These are phyloP conservation scores for Batillaria attramentaria DNA, from an alignment of 1,140 invertebrate species.

Conservation along the genomic window DNA sequence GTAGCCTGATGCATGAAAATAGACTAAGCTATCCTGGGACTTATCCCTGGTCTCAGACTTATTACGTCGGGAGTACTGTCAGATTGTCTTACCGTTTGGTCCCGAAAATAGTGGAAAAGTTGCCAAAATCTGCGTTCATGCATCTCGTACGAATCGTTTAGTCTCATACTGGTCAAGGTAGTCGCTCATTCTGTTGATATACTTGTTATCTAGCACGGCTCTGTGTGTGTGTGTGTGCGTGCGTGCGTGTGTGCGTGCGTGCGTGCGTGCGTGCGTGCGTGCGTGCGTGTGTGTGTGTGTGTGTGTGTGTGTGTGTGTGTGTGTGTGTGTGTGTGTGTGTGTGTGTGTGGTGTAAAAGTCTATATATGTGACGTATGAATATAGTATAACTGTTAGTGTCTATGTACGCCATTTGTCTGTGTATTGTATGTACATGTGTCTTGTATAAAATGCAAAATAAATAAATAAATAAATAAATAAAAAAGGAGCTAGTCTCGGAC, in stretches of 20 bases:
- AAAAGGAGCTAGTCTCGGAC: no score
- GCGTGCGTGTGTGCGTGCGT: slow-evolving; percentile 13
- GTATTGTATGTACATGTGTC: neutral
- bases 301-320: neutral
- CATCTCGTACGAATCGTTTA: no score
- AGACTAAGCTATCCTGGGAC: no score
- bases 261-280: neutral
- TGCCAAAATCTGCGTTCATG: no score
- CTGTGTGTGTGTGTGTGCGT: slow-evolving; percentile 1
- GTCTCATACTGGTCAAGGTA: no score
- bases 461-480: neutral
- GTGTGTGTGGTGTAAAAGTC: neutral
- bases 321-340: neutral
- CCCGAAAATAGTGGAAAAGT: no score
- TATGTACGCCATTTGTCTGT: neutral
- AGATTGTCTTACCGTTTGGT: no score
- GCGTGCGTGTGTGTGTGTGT: neutral
- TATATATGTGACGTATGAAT: neutral
- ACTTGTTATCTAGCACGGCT: no score
- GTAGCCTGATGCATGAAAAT: no score
- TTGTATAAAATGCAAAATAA: neutral
- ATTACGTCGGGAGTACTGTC: no score
- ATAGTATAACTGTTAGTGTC: neutral
- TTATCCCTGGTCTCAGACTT: no score
- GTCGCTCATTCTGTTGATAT: no score